These are phyloP conservation scores for Dipodomys merriami DNA, from an alignment of 2,113 vertebrate species.

Conservation along the genomic window DNA sequence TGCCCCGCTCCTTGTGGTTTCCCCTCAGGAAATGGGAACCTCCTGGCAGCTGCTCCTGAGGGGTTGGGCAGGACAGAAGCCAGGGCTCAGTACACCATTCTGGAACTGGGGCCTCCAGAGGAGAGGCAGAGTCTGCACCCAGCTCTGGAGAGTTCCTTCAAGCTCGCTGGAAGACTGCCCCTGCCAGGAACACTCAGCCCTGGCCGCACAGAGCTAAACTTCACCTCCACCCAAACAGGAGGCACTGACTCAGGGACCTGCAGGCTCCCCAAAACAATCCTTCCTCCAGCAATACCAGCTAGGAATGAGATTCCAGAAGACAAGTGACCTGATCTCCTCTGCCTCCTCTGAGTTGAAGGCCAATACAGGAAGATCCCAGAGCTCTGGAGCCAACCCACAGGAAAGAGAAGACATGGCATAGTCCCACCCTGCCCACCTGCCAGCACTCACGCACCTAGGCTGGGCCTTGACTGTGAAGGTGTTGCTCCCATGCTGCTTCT, in stretches of 20 bases:
- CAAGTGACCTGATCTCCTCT: not conserved
- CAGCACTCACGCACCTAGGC: slow-evolving; percentile 86
- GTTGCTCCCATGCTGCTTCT: slow-evolving; percentile 89
- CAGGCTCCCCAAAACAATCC: not conserved
- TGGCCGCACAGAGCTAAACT: not conserved
- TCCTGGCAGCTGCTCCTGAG: not conserved
- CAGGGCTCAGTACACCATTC: no score
- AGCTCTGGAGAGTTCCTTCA: no score
- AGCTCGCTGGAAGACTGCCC: not conserved
- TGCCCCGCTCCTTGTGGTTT: fast-evolving
- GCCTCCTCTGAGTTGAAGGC: not conserved
- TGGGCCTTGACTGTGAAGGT: slow-evolving; percentile 88
- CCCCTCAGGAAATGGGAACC: not conserved
- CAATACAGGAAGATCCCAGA: not conserved
- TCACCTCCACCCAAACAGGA: not conserved
- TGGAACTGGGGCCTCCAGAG: not conserved
- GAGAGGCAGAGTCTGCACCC: no score
- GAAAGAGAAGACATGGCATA: no score
- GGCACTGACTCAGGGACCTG: not conserved
- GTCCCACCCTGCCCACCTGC: not conserved
- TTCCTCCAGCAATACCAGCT: not conserved
- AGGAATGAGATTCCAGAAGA: not conserved
- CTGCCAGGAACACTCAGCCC: not conserved
- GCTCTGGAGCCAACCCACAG: not conserved
- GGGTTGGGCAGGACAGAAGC: not conserved